These are phyloP conservation scores for Boleophthalmus pectinirostris DNA, from an alignment of 2,113 vertebrate species.

Conservation along the genomic window DNA sequence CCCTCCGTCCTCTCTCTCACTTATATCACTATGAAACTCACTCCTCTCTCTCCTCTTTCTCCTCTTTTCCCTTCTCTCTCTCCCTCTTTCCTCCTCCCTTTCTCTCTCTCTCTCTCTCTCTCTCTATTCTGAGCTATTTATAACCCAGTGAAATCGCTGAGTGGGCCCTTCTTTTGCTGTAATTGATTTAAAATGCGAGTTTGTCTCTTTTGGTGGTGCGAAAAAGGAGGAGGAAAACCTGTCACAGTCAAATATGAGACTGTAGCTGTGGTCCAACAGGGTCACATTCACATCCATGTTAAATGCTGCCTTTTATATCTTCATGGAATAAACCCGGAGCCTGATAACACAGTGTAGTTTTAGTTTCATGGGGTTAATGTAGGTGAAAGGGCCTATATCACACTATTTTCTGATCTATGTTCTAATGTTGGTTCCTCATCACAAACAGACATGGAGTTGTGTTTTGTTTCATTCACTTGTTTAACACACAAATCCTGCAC, in stretches of 20 bases:
- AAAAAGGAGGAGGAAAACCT: conserved; percentile 58
- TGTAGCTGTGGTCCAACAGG: conserved; percentile 29
- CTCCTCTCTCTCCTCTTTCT: no score
- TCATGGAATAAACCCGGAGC: conserved; percentile 45
- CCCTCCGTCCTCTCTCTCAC: conserved; percentile 40
- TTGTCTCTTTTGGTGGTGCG: conserved; percentile 64
- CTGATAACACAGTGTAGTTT: conserved; percentile 26
- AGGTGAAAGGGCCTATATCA: no score
- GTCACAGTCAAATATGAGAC: conserved; percentile 30
- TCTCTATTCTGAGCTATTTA: conserved; percentile 68
- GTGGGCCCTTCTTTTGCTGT: conserved; percentile 69
- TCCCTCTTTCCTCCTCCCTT: no score
- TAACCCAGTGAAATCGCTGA: conserved; percentile 76
- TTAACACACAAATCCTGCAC: no score
- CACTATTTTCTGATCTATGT: no score
- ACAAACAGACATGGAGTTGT: no score
- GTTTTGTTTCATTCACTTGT: no score
- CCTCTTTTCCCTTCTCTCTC: conserved; percentile 11
- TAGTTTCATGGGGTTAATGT: conserved; percentile 5
- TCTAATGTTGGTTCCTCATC: no score
- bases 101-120: neutral
- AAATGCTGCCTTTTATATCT: conserved; percentile 8
- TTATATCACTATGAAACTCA: no score
- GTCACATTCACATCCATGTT: conserved; percentile 12
- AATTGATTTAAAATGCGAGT: conserved; percentile 76